Evolutionary conservation across 2,113 vertebrate species (phyloP).

Genomic region (Bubalus kerabau): DNA sequence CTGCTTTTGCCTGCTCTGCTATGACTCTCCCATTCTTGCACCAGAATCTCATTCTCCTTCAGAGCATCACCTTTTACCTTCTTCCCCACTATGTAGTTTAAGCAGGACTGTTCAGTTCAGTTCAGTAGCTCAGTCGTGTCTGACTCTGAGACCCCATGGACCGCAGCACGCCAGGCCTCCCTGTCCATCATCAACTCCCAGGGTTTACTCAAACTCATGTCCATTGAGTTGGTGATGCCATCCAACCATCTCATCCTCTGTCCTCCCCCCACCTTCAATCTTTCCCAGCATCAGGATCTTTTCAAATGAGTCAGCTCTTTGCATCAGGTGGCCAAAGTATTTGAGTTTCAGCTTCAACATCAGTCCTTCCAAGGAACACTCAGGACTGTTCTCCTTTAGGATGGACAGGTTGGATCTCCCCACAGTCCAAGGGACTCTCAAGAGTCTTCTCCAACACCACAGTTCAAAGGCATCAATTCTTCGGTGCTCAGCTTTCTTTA

Average conservation of each 20-base stretch:
- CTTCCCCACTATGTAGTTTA: neutral
- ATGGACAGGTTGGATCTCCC: neutral
- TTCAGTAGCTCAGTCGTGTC: rapidly evolving
- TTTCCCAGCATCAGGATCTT: neutral
- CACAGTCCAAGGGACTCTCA: neutral
- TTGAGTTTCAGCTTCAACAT: neutral
- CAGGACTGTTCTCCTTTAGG: neutral
- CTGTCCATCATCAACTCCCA: rapidly evolving
- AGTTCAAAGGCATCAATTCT: neutral
- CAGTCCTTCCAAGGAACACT: neutral
- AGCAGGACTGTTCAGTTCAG: neutral
- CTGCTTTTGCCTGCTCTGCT: neutral
- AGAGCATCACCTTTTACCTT: neutral
- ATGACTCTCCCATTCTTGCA: neutral
- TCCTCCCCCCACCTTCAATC: rapidly evolving
- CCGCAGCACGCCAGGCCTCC: rapidly evolving
- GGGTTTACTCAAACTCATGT: neutral
- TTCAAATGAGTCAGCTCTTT: neutral
- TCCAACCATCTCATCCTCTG: neutral
- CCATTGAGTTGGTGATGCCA: rapidly evolving
- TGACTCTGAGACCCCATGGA: neutral
- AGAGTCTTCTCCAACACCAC: neutral
- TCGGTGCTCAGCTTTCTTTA: rapidly evolving
- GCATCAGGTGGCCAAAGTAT: neutral
- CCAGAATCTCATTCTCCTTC: neutral